phyloP scores from a whole-genome alignment of 30 jellyfish, hydroid and myxozoan genomes.

The Clytia hemisphaerica region DNA sequence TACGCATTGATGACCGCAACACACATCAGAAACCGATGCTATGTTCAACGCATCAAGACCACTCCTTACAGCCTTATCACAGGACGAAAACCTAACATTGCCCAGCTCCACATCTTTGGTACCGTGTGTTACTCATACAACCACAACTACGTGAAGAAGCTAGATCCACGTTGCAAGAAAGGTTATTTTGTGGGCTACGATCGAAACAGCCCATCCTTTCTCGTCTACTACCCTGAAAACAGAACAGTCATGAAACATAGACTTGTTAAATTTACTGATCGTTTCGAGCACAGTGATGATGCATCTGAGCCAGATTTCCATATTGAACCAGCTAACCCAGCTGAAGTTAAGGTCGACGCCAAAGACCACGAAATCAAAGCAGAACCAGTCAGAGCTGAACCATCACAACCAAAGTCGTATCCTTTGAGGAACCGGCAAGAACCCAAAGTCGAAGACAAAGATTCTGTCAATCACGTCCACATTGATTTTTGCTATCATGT shows the following conservation, averaged over 20 bases:
- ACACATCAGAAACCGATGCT: slow-evolving; percentile 3
- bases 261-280: background rate
- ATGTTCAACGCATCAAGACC: background rate
- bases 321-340: too few relatives aligned
- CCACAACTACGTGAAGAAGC: slow-evolving; percentile 14
- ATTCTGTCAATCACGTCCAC: too few relatives aligned
- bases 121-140: slow-evolving; percentile 1
- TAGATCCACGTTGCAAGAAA: slow-evolving; percentile 14
- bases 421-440: too few relatives aligned
- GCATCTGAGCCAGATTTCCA: too few relatives aligned
- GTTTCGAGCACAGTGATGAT: too few relatives aligned
- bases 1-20: slow-evolving; percentile 9
- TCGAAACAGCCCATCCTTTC: slow-evolving; percentile 18
- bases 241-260: background rate
- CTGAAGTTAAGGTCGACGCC: too few relatives aligned
- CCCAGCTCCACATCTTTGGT: slow-evolving; percentile 10
- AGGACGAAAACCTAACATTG: slow-evolving; percentile 17
- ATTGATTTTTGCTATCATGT: too few relatives aligned
- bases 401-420: too few relatives aligned
- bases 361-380: too few relatives aligned
- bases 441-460: too few relatives aligned
- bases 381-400: too few relatives aligned
- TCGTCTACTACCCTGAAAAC: slow-evolving; percentile 17
- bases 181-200: slow-evolving; percentile 29
- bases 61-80: slow-evolving; percentile 7